phyloP scores from a whole-genome alignment of 2,888 invertebrate genomes.

The Agrochola macilenta region DNA sequence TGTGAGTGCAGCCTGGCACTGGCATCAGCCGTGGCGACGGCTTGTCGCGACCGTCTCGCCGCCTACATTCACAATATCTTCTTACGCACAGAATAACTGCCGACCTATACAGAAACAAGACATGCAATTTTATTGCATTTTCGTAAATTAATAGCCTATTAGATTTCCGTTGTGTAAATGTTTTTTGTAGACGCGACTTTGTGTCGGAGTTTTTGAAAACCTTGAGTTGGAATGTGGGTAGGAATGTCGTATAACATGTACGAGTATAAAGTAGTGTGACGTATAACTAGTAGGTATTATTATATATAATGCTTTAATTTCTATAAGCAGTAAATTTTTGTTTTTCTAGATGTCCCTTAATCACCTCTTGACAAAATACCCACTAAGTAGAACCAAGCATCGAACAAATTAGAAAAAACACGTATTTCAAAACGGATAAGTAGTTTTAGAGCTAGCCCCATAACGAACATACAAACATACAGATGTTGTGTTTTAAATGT shows the following conservation, averaged over 20 bases:
- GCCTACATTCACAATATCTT: slow-evolving; percentile 71
- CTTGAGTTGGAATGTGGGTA: not conserved
- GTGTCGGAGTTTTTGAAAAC: slow-evolving; percentile 1
- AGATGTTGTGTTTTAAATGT: not conserved
- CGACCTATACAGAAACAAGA: slow-evolving; percentile 65
- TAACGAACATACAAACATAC: not conserved
- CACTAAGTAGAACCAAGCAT: not conserved
- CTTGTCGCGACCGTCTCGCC: slow-evolving; percentile 78
- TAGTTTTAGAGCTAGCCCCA: slow-evolving; percentile 1
- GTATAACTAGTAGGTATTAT: not conserved
- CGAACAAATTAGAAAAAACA: not conserved
- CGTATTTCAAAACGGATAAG: not conserved
- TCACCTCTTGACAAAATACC: not conserved
- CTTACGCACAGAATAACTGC: slow-evolving; percentile 73
- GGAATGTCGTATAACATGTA: not conserved
- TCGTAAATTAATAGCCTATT: slow-evolving; percentile 63
- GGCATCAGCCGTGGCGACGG: slow-evolving; percentile 78
- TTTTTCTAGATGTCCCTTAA: not conserved
- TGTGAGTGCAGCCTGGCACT: slow-evolving; percentile 79
- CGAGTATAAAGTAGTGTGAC: not conserved
- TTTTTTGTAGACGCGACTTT: slow-evolving; percentile 17
- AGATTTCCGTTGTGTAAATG: slow-evolving; percentile 37
- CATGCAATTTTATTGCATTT: slow-evolving; percentile 67
- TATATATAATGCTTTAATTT: not conserved
- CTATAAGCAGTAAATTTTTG: not conserved